Conservation (phyloP, 2,113 vertebrate genomes). For the Chaenocephalus aceratus region DNA sequence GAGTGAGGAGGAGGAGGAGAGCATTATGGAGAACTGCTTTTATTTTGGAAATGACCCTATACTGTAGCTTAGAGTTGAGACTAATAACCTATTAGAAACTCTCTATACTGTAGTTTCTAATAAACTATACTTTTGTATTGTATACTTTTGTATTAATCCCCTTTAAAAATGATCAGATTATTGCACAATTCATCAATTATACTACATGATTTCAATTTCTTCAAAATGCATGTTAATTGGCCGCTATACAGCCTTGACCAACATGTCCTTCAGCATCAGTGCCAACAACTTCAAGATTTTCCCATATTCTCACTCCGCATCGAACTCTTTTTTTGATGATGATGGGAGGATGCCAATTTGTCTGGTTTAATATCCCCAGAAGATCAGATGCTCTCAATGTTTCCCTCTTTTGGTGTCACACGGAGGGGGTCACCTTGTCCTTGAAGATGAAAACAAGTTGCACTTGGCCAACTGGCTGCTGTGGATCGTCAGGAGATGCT, state of each 20-base stretch:
- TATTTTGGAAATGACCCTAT: neutral
- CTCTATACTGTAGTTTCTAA: neutral
- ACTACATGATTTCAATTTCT: neutral
- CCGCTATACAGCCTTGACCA: constrained; percentile 4
- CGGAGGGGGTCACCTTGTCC: constrained; percentile 61
- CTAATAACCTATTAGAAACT: too few species aligned
- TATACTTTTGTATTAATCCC: neutral
- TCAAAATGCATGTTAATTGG: neutral
- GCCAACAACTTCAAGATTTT: constrained; percentile 6
- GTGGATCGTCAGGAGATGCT: constrained; percentile 54
- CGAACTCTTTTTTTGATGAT: constrained; percentile 38
- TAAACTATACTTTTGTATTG: neutral
- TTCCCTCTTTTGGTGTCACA: constrained; percentile 28
- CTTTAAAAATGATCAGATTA: neutral
- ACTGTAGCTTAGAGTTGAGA: neutral
- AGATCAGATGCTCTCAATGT: constrained; percentile 69
- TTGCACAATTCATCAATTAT: neutral
- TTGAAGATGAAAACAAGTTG: constrained; percentile 66
- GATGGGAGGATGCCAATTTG: constrained; percentile 51
- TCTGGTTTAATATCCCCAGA: constrained; percentile 63
- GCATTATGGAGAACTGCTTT: constrained; percentile 14
- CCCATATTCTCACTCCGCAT: constrained; percentile 30
- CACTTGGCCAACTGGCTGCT: constrained; percentile 25
- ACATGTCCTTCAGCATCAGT: constrained; percentile 16
- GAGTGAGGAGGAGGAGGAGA: neutral